These are phyloP conservation scores for Clistopyga incitator DNA, from an alignment of 2,888 invertebrate species.

Conservation along the genomic window DNA sequence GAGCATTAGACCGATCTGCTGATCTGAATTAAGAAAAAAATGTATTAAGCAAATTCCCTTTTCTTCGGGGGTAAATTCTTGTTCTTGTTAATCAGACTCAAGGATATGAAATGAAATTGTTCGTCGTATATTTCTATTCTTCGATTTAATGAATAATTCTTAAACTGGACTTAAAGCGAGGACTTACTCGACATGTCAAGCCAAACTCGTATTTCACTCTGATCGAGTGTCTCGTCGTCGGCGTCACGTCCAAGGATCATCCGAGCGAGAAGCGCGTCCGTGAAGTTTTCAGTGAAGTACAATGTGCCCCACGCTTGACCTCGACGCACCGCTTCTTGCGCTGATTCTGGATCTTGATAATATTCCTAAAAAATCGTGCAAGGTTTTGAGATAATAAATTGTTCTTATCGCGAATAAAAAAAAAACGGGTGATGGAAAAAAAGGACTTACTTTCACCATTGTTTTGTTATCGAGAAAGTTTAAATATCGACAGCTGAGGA, in stretches of 20 bases:
- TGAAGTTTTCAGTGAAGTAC: constrained; percentile 95
- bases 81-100: too few species aligned
- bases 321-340: constrained; percentile 89
- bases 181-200: constrained; percentile 93
- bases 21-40: constrained; percentile 86
- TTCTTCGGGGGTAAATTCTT: too few species aligned
- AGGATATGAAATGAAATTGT: neutral
- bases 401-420: neutral
- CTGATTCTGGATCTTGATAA: constrained; percentile 88
- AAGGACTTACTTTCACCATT: constrained; percentile 87
- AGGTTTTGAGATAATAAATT: neutral
- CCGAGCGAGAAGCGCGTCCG: constrained; percentile 93
- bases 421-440: neutral
- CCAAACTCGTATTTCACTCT: constrained; percentile 95
- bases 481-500: constrained; percentile 93
- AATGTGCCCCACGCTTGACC: constrained; percentile 96
- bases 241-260: constrained; percentile 92
- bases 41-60: too few species aligned
- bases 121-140: neutral
- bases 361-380: constrained; percentile 83
- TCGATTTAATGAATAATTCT: neutral
- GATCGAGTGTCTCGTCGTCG: constrained; percentile 94
- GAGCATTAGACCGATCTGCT: constrained; percentile 96
- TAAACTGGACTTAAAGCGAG: neutral
- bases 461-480: constrained; percentile 90